These are phyloP conservation scores for Hirtodrosophila alboralis DNA, from an alignment of 2,888 invertebrate genomes.

Conservation along the genomic window DNA sequence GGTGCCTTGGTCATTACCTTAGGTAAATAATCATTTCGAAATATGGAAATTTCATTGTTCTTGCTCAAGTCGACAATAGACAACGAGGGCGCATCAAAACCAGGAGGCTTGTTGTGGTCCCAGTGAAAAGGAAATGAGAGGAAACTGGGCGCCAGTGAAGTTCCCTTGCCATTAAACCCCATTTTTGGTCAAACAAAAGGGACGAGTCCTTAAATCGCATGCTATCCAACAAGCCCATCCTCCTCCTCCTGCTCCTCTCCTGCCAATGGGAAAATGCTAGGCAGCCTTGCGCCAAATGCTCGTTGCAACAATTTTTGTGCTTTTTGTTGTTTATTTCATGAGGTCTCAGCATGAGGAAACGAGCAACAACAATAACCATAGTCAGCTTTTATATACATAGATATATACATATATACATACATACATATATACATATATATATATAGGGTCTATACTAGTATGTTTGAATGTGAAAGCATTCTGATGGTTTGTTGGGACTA, in stretches of 20 bases:
- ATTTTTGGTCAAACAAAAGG: conserved; percentile 60
- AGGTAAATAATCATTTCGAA: conserved; percentile 66
- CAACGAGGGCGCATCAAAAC: conserved; percentile 51
- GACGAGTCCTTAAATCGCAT: conserved; percentile 49
- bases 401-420: conserved; percentile 8
- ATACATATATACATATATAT: conserved; percentile 8
- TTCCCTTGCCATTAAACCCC: conserved; percentile 59
- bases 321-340: conserved; percentile 56
- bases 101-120: conserved; percentile 52
- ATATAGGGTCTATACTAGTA: too few species aligned
- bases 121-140: conserved; percentile 53
- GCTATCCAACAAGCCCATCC: too few species aligned
- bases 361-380: conserved; percentile 36
- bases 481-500: conserved; percentile 39
- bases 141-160: conserved; percentile 46
- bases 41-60: conserved; percentile 69
- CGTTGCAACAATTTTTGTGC: conserved; percentile 57
- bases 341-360: conserved; percentile 46
- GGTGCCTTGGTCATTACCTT: conserved; percentile 52
- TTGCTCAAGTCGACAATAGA: conserved; percentile 46
- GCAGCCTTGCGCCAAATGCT: conserved; percentile 68
- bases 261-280: conserved; percentile 32
- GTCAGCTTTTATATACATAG: conserved; percentile 21
- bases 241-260: conserved; percentile 12
- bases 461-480: conserved; percentile 34